phyloP scores from a whole-genome alignment of 2,888 invertebrate species.

The Andrena camellia region DNA sequence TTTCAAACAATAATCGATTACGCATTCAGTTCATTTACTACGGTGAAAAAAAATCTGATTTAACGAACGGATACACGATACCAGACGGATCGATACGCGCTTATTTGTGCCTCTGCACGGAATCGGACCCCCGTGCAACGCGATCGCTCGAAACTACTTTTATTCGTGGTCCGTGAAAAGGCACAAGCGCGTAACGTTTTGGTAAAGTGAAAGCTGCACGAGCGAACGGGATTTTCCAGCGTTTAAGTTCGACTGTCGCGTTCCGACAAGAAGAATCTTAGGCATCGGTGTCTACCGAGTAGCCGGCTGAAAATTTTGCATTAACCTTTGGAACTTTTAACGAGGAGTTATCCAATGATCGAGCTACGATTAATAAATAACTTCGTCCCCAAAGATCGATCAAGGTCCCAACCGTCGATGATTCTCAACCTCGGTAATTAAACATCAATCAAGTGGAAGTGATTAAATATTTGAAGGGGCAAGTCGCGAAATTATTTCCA shows the following conservation, averaged over 20 bases:
- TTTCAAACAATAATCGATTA: conserved; percentile 26
- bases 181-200: not conserved
- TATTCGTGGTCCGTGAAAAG: not conserved
- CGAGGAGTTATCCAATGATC: conserved; percentile 3
- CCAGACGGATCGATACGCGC: conserved; percentile 1
- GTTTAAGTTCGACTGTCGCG: not conserved
- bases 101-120: conserved; percentile 8
- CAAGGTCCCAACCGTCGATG: conserved; percentile 10
- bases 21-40: conserved; percentile 24
- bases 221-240: not conserved
- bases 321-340: not conserved
- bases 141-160: not conserved
- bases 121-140: not conserved
- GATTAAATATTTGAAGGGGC: conserved; percentile 5
- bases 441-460: conserved; percentile 33
- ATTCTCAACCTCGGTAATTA: conserved; percentile 33
- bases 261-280: not conserved
- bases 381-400: not conserved
- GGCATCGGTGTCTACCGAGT: not conserved
- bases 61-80: conserved; percentile 16
- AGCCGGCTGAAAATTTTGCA: not conserved
- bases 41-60: conserved; percentile 32
- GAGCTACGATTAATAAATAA: not conserved
- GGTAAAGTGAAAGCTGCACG: not conserved
- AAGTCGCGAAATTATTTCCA: conserved; percentile 48